These are phyloP conservation scores for Andrena trimmerana DNA, from an alignment of 2,888 invertebrate species.

Conservation along the genomic window DNA sequence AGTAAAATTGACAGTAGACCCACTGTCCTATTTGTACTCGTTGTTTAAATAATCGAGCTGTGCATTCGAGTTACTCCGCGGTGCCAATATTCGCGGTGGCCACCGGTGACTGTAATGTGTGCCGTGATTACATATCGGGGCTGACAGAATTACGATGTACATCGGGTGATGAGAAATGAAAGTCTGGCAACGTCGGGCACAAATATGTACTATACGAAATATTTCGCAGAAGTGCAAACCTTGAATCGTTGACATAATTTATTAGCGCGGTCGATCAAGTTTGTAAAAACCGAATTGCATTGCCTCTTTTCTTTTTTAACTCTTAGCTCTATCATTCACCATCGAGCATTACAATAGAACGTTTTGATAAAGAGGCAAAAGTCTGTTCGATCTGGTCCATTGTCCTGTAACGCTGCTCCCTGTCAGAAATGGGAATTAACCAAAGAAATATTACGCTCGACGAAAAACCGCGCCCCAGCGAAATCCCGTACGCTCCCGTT, in stretches of 20 bases:
- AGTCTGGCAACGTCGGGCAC: neutral
- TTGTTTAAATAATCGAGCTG: slow-evolving; percentile 32
- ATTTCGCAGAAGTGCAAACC: neutral
- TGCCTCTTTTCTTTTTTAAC: no score
- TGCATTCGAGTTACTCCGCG: slow-evolving; percentile 11
- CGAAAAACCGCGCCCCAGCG: slow-evolving; percentile 19
- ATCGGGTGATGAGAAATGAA: neutral
- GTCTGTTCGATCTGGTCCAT: neutral
- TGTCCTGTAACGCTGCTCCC: neutral
- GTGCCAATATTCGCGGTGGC: neutral
- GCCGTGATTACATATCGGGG: neutral
- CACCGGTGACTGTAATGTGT: slow-evolving; percentile 1
- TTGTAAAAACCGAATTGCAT: no score
- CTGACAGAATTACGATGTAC: neutral
- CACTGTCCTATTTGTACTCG: slow-evolving; percentile 14
- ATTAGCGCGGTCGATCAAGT: neutral
- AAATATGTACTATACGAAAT: neutral
- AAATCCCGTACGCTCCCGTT: slow-evolving; percentile 26
- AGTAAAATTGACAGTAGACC: slow-evolving; percentile 23
- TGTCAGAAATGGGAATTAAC: slow-evolving; percentile 6
- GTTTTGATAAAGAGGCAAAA: neutral
- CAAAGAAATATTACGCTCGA: slow-evolving; percentile 11
- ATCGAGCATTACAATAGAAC: neutral
- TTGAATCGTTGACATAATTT: neutral
- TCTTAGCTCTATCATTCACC: no score